Conservation (phyloP, 2,113 vertebrate genomes). For the Menidia beryllina region DNA sequence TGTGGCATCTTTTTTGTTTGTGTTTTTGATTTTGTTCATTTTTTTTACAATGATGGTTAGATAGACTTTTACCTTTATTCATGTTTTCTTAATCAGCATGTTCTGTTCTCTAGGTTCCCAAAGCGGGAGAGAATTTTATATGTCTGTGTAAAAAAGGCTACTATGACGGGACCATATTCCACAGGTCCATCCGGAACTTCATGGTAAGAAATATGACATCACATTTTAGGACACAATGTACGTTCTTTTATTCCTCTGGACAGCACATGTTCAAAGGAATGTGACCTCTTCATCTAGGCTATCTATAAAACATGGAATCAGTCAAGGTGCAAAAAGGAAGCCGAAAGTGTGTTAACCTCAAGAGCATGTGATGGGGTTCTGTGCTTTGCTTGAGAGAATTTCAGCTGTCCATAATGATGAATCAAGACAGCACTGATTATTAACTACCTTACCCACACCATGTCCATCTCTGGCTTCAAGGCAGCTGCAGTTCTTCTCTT, state of each 20-base stretch:
- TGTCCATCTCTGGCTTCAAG: neutral
- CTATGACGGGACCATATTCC: slow-evolving; percentile 92
- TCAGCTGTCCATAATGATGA: neutral
- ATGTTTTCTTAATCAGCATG: neutral
- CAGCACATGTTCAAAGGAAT: neutral
- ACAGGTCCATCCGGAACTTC: slow-evolving; percentile 96
- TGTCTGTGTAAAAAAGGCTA: slow-evolving; percentile 93
- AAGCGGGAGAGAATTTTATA: slow-evolving; percentile 95
- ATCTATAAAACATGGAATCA: neutral
- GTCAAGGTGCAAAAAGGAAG: neutral
- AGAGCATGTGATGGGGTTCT: no score
- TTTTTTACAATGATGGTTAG: no score
- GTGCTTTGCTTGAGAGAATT: neutral
- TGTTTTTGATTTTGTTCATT: no score
- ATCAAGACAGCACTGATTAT: neutral
- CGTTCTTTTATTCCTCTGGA: neutral
- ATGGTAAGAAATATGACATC: slow-evolving; percentile 84
- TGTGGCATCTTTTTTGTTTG: neutral
- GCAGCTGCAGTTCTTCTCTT: neutral
- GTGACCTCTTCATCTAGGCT: neutral
- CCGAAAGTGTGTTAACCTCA: neutral
- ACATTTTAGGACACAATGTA: neutral
- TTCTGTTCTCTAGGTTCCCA: slow-evolving; percentile 84
- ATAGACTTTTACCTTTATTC: neutral
- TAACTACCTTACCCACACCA: neutral